Evolutionary conservation across 2,797 vertebrate species (phyloP).

Genomic region (Gadopsis bispinosus): DNA sequence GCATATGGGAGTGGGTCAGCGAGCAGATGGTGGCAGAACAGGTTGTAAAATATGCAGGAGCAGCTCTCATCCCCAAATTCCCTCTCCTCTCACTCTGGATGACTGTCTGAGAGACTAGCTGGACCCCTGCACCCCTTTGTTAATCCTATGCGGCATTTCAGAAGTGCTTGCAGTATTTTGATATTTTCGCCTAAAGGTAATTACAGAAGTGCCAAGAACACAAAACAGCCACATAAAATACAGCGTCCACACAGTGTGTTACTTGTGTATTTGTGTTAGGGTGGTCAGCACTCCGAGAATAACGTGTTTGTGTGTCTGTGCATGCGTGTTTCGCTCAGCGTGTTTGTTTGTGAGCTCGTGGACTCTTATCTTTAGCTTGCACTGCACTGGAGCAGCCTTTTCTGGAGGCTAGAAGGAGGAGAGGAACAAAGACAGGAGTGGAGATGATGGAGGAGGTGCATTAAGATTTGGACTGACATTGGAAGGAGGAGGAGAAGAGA

Average conservation of each 20-base stretch:
- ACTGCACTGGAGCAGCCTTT: constrained; percentile 14
- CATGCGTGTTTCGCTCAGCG: background rate
- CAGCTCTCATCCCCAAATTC: constrained; percentile 44
- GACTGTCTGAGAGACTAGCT: constrained; percentile 40
- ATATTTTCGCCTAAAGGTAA: constrained; percentile 40
- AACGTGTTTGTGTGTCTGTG: background rate
- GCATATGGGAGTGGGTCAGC: constrained; percentile 37
- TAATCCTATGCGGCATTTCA: constrained; percentile 31
- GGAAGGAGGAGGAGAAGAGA: constrained; percentile 22
- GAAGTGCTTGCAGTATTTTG: constrained; percentile 3
- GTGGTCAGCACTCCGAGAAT: constrained; percentile 11
- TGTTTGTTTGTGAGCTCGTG: constrained; percentile 2
- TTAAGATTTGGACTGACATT: constrained; percentile 28
- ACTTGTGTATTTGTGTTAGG: constrained; percentile 11
- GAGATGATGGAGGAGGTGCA: constrained; percentile 36
- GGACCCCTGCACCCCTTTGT: constrained; percentile 16
- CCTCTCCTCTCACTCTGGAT: constrained; percentile 46
- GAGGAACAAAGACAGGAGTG: constrained; percentile 44
- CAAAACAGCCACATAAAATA: constrained; percentile 7
- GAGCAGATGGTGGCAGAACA: constrained; percentile 68
- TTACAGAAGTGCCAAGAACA: constrained; percentile 15
- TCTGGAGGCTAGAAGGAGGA: constrained; percentile 18
- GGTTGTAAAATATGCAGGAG: constrained; percentile 75
- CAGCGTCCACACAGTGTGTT: background rate
- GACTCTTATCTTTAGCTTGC: constrained; percentile 44